phyloP scores from a whole-genome alignment of 2,888 invertebrate species.

The Tenodera sinensis region DNA sequence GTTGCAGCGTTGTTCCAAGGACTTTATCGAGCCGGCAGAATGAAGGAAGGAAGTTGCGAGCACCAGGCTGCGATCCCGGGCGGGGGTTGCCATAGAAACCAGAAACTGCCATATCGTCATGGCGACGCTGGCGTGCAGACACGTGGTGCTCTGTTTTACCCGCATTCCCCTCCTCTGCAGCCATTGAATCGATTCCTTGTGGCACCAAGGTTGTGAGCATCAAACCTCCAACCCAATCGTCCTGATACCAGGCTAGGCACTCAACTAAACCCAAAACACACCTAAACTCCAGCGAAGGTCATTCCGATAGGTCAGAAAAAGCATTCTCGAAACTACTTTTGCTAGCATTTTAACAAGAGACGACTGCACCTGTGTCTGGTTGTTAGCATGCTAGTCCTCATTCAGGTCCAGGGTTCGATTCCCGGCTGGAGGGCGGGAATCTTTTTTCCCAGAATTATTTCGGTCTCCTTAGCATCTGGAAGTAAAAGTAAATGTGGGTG shows the following conservation, averaged over 20 bases:
- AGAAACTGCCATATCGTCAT: background rate
- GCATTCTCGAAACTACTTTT: too few relatives aligned
- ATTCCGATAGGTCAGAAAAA: too few relatives aligned
- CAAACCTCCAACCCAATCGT: background rate
- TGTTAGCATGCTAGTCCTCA: too few relatives aligned
- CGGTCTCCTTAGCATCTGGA: too few relatives aligned
- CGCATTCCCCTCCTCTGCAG: background rate
- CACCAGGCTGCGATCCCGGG: background rate
- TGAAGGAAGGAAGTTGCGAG: background rate
- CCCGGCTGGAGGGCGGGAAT: too few relatives aligned
- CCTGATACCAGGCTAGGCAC: background rate
- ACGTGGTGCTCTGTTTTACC: background rate
- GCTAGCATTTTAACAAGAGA: too few relatives aligned
- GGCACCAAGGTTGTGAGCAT: background rate
- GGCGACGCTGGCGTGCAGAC: background rate
- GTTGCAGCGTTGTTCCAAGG: background rate
- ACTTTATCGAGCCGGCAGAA: background rate
- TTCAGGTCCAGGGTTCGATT: too few relatives aligned
- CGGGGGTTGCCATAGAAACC: constrained; percentile 11
- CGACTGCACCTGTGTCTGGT: too few relatives aligned
- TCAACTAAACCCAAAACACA: too few relatives aligned
- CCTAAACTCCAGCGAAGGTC: too few relatives aligned
- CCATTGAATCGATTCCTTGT: background rate
- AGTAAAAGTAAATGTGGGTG: too few relatives aligned
- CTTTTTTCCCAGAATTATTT: too few relatives aligned